Evolutionary conservation across 2,113 vertebrate species (phyloP), one percentile per base, ranked within the genome.

Genomic region (Zosterops lateralis): DNA sequence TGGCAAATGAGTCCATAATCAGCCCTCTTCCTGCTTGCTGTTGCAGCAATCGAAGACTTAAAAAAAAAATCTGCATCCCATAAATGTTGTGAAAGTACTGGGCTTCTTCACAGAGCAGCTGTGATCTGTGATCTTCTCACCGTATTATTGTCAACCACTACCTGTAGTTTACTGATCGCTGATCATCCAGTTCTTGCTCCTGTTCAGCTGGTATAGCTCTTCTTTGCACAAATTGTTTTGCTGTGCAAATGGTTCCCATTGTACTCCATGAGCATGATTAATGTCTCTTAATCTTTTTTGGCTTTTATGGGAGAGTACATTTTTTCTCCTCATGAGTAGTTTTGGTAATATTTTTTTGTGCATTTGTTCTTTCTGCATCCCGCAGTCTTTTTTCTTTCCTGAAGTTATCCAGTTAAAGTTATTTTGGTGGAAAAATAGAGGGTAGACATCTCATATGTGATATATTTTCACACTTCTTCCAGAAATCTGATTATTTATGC

Each of bases 401-500:
- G 9, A 78, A 81, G 8, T 48, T 47, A 54, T 19, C 17, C 16
- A 17, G 6, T 34, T 84, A 15, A 78, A 86, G 50, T 48, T 73
- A 47, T 79, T 83, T 83, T 70, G 29, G 29, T 90, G 51, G 47
- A 54, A 47, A 84, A 58, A 66, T 4, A 84, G 65, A 65, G 58
- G 65, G 57, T 31, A 84, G 45, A 17, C 76, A 7, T 53, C 26
- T 89, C 3, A 9, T 50, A 38, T 9, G 10, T 50, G 22, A 58
- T 60, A 7, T 4, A 32, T 92, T 92, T 95, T 87, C 79, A 54
- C 18, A 72, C 29, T 79, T 75, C 18, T 92, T 66, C 38, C 47
- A 85, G 58, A 65, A 89, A n/a, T 58, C 62, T 66, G 58, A 44
- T 92, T 84, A 24, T 67, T 86, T 83, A 73, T 93, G 91, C 78